Percentiles rank a stretch among this genome's conserved stretches.
phyloP scores from a whole-genome alignment of 2,113 vertebrate genomes.

The Ornithorhynchus anatinus region DNA sequence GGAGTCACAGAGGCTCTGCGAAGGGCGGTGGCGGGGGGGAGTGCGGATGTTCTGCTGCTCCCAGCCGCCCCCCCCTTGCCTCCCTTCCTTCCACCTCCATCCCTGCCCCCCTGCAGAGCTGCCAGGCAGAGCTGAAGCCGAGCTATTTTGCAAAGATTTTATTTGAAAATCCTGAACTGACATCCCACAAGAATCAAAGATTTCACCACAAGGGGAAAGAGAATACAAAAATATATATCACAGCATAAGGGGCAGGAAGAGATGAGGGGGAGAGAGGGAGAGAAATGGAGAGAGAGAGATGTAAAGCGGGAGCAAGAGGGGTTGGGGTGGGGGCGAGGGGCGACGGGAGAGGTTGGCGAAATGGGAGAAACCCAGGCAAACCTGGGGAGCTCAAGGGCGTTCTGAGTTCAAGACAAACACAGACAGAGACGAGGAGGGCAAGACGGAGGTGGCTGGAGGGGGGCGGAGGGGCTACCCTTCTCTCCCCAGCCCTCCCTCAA shows the following conservation, averaged over 20 bases:
- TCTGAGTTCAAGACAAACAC: no score
- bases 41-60: background rate
- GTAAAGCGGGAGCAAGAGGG: constrained; percentile 22
- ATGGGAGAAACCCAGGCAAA: no score
- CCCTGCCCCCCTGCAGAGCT: background rate
- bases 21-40: no score
- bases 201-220: constrained; percentile 78
- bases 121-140: constrained; percentile 29
- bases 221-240: constrained; percentile 85
- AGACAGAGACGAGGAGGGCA: background rate
- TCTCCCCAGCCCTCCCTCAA: no score
- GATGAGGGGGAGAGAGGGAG: constrained; percentile 43
- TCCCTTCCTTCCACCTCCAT: no score
- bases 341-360: background rate
- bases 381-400: no score
- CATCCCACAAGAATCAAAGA: constrained; percentile 80
- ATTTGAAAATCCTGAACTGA: constrained; percentile 82
- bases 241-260: constrained; percentile 68
- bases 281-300: constrained; percentile 20
- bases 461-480: constrained; percentile 19
- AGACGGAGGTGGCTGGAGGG: background rate
- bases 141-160: constrained; percentile 79
- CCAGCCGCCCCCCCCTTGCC: background rate
- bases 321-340: background rate
- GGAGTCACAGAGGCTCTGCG: no score